These are phyloP conservation scores for Drosophila nr. fundita DNA, from an alignment of 2,888 invertebrate genomes.

Conservation along the genomic window DNA sequence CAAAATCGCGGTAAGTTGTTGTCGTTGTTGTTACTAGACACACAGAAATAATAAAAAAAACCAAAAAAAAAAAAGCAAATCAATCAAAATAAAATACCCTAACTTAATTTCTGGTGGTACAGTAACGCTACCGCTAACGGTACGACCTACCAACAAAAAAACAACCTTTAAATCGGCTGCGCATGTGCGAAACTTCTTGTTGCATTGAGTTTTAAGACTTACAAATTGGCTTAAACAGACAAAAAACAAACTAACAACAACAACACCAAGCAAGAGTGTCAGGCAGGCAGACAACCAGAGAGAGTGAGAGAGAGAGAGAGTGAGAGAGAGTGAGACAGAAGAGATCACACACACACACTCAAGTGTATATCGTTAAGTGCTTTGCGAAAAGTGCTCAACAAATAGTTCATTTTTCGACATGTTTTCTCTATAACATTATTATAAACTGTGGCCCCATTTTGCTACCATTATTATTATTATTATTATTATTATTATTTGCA, in stretches of 20 bases:
- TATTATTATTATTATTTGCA: conserved; percentile 80
- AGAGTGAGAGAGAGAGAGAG: not conserved
- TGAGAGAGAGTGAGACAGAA: not conserved
- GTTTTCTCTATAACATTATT: conserved; percentile 1
- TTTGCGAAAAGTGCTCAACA: conserved; percentile 21
- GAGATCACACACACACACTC: conserved; percentile 8
- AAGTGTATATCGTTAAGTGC: conserved; percentile 6
- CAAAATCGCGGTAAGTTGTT: conserved; percentile 90
- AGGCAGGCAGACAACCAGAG: conserved; percentile 1
- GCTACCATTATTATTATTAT: conserved; percentile 24
- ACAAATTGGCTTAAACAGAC: conserved; percentile 42
- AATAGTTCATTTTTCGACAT: conserved; percentile 31
- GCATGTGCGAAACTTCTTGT: conserved; percentile 83
- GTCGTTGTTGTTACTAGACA: conserved; percentile 64
- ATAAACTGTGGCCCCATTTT: conserved; percentile 7
- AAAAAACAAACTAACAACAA: not conserved
- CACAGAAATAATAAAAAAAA: conserved; percentile 8
- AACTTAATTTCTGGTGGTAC: conserved; percentile 9
- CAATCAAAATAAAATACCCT: not conserved
- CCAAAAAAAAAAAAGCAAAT: not conserved
- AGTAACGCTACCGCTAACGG: conserved; percentile 19
- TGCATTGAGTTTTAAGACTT: conserved; percentile 82
- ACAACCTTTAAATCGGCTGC: conserved; percentile 67
- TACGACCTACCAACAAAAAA: not conserved
- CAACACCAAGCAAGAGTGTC: conserved; percentile 1